Evolutionary conservation across 2,888 invertebrate species (phyloP).

Genomic region (Rugalucina vietnamica): DNA sequence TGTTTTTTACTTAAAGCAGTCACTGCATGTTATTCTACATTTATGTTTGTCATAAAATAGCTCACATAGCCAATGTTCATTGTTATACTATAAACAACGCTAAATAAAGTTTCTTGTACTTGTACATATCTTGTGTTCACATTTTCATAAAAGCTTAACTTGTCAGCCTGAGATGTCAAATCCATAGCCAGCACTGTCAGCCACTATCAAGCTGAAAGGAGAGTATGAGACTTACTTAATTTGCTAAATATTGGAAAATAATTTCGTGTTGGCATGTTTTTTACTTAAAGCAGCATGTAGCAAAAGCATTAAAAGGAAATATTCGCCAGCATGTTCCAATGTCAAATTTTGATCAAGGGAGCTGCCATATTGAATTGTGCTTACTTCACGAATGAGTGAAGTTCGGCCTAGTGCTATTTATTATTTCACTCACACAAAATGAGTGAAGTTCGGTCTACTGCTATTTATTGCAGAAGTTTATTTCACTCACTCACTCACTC

Average conservation of each 20-base stretch:
- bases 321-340: constrained; percentile 18
- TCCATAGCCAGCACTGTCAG: no score
- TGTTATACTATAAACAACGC: no score
- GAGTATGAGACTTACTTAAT: constrained; percentile 52
- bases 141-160: no score
- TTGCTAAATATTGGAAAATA: constrained; percentile 55
- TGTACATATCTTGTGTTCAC: no score
- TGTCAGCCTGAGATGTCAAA: no score
- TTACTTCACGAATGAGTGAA: constrained; percentile 25
- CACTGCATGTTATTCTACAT: no score
- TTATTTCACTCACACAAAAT: no score
- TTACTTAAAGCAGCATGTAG: background rate
- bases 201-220: no score
- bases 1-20: background rate
- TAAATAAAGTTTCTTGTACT: no score
- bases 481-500: constrained; percentile 26
- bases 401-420: no score
- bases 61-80: no score
- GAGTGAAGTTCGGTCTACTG: background rate
- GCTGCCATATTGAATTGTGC: constrained; percentile 64
- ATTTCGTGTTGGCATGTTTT: constrained; percentile 45
- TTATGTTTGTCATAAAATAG: no score
- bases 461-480: background rate
- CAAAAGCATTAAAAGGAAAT: background rate
- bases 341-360: constrained; percentile 46